Evolutionary conservation across 2,888 invertebrate species (phyloP).

Genomic region (Tipula confusa): DNA sequence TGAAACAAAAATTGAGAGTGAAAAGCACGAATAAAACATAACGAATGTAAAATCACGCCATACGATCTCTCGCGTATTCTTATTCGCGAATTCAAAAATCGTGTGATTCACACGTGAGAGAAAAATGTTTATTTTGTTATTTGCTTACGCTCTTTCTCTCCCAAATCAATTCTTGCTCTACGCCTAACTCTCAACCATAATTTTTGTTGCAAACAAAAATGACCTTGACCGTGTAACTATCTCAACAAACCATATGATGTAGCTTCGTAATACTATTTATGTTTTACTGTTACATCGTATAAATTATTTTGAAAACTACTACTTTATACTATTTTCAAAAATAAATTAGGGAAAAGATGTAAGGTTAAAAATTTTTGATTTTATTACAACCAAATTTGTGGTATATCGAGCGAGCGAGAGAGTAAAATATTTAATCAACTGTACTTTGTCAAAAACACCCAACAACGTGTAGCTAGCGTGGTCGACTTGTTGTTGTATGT

Average conservation of each 20-base stretch:
- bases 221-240: slow-evolving; percentile 1
- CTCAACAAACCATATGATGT: neutral
- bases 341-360: no score
- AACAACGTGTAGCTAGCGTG: neutral
- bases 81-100: slow-evolving; percentile 30
- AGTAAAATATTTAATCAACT: no score
- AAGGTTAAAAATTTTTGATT: no score
- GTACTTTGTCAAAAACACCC: neutral
- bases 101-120: slow-evolving; percentile 27
- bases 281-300: neutral
- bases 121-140: neutral
- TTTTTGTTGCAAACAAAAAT: neutral
- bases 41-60: neutral
- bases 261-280: neutral
- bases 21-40: neutral
- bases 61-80: neutral
- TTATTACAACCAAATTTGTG: no score
- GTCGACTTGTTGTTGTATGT: neutral
- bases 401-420: no score
- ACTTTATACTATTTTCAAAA: no score
- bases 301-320: neutral
- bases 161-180: no score
- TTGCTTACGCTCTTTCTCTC: neutral
- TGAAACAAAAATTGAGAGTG: neutral
- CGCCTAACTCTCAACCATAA: neutral